These are phyloP conservation scores for Tyrannus savana DNA, from an alignment of 2,113 vertebrate species.

Conservation along the genomic window DNA sequence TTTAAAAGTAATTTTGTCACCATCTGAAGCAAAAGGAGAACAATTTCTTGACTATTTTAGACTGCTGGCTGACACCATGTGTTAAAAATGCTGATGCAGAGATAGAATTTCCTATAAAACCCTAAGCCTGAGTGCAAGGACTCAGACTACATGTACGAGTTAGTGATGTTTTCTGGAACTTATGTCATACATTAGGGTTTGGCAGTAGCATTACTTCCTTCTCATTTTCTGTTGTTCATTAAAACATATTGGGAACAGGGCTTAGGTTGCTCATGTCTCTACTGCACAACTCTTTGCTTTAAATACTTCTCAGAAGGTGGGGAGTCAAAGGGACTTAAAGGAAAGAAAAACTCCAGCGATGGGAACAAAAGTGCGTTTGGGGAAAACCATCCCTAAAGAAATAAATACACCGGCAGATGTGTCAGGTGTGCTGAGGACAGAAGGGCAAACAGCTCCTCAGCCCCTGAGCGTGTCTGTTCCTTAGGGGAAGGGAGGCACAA, in stretches of 20 bases:
- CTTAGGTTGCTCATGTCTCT: slow-evolving; percentile 12
- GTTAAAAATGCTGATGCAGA: not conserved
- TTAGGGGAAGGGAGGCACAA: not conserved
- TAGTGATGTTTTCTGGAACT: not conserved
- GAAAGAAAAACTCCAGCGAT: not conserved
- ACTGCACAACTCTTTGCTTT: not conserved
- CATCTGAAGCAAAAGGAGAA: not conserved
- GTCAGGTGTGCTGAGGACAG: not conserved
- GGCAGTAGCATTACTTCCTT: slow-evolving; percentile 42
- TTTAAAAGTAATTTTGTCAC: not conserved
- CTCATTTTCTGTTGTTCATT: slow-evolving; percentile 72
- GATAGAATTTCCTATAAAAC: not conserved
- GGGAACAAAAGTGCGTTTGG: not conserved
- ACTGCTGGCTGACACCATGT: not conserved
- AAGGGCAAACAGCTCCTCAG: not conserved
- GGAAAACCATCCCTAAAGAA: not conserved
- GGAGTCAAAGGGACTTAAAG: not conserved
- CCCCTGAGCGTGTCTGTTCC: fast-evolving
- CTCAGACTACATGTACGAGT: not conserved
- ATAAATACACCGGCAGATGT: not conserved
- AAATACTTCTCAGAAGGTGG: slow-evolving; percentile 47
- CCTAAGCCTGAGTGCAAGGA: not conserved
- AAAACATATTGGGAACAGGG: slow-evolving; percentile 52
- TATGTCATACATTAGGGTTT: slow-evolving; percentile 45
- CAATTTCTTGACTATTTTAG: not conserved